These are phyloP conservation scores for Caenorhabditis imperialis DNA, from an alignment of 2,888 invertebrate genomes.

Conservation along the genomic window DNA sequence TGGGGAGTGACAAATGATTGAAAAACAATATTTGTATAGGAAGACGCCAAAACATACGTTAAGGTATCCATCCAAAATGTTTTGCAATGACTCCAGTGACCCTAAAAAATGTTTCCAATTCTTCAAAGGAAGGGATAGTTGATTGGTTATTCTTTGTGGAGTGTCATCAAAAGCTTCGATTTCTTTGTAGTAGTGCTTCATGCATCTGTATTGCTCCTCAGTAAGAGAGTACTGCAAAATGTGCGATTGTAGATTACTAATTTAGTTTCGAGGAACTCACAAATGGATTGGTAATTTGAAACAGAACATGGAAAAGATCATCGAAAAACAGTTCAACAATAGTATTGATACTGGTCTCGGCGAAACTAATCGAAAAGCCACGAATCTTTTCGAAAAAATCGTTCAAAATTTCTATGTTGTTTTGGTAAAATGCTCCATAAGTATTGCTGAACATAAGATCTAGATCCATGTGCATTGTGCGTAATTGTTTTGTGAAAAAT, in stretches of 20 bases:
- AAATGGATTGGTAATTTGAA: constrained; percentile 51
- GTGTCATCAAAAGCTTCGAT: constrained; percentile 40
- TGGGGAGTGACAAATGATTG: constrained; percentile 38
- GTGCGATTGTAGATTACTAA: neutral
- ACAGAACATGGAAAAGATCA: constrained; percentile 47
- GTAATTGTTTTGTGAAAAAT: constrained; percentile 33
- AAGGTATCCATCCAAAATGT: constrained; percentile 43
- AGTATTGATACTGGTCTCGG: constrained; percentile 43
- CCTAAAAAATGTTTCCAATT: constrained; percentile 49
- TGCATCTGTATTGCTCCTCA: constrained; percentile 26
- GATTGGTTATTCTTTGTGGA: constrained; percentile 47
- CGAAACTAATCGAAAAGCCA: constrained; percentile 31
- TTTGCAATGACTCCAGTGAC: constrained; percentile 39
- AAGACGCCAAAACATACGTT: constrained; percentile 41
- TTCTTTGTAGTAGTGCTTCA: constrained; percentile 30
- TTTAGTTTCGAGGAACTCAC: constrained; percentile 18
- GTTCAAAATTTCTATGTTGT: constrained; percentile 40
- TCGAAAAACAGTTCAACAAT: constrained; percentile 48
- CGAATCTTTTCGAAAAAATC: constrained; percentile 34
- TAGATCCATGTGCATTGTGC: constrained; percentile 38
- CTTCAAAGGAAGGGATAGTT: constrained; percentile 35
- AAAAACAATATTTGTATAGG: constrained; percentile 5
- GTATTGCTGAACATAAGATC: constrained; percentile 50
- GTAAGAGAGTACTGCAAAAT: constrained; percentile 33
- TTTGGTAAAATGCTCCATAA: constrained; percentile 48